phyloP scores from a whole-genome alignment of 2,888 invertebrate genomes.

The Cistogaster globosa region DNA sequence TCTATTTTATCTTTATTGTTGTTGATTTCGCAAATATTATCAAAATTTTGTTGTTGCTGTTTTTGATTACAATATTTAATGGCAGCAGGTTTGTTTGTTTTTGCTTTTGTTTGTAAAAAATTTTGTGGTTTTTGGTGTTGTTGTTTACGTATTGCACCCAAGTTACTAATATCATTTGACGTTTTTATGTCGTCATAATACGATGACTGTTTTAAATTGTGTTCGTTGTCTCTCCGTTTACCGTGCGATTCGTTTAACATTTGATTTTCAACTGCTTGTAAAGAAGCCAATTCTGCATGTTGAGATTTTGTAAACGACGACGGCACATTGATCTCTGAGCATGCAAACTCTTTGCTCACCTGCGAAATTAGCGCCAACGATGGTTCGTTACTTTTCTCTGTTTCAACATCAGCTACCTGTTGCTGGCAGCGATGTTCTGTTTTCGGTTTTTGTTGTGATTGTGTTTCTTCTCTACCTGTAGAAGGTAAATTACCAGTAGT shows the following conservation, averaged over 20 bases:
- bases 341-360: conserved; percentile 37
- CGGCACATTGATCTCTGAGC: conserved; percentile 61
- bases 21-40: conserved; percentile 42
- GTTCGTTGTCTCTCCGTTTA: conserved; percentile 46
- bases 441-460: conserved; percentile 51
- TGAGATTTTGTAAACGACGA: conserved; percentile 52
- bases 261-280: conserved; percentile 78
- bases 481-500: conserved; percentile 43
- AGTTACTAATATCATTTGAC: conserved; percentile 59
- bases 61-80: conserved; percentile 31
- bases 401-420: conserved; percentile 31
- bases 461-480: conserved; percentile 53
- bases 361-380: conserved; percentile 25
- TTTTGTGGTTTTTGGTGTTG: conserved; percentile 57
- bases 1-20: conserved; percentile 57
- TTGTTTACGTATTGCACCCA: conserved; percentile 62
- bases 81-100: conserved; percentile 28
- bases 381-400: conserved; percentile 40
- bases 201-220: conserved; percentile 35
- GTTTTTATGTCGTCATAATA: conserved; percentile 53
- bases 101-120: conserved; percentile 28
- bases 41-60: conserved; percentile 35
- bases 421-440: conserved; percentile 22
- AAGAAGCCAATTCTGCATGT: conserved; percentile 50
- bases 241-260: conserved; percentile 80